phyloP scores from a whole-genome alignment of 2,113 vertebrate genomes.

The Oreochromis tanganicae region DNA sequence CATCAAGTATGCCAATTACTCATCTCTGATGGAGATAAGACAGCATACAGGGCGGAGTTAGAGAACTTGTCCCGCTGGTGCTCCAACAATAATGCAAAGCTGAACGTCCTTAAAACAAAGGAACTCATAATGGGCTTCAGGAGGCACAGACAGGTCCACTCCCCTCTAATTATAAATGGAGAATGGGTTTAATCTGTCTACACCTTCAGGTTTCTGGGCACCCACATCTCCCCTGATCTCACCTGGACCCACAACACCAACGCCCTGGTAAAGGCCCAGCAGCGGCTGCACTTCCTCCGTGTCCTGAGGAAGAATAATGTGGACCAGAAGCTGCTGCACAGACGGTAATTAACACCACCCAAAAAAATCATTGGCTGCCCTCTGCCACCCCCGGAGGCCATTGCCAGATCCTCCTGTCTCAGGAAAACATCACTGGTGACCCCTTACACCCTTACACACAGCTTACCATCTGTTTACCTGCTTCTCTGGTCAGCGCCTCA shows the following conservation, averaged over 20 bases:
- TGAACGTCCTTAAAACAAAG: background rate
- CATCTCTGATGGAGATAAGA: background rate
- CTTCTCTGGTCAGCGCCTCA: background rate
- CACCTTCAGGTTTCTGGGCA: background rate
- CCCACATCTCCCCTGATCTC: background rate
- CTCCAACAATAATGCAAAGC: background rate
- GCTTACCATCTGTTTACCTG: background rate
- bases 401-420: background rate
- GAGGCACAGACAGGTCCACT: background rate
- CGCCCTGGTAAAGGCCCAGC: background rate
- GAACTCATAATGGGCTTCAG: background rate
- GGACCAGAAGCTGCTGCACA: background rate
- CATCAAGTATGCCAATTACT: background rate
- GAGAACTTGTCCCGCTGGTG: background rate
- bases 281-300: rapidly evolving
- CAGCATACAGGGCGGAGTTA: background rate
- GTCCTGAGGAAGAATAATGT: background rate
- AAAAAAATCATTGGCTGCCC: background rate
- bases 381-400: background rate
- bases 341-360: background rate
- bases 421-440: background rate
- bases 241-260: background rate
- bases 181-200: background rate
- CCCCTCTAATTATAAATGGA: background rate
- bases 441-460: background rate